Evolutionary conservation across 2,888 invertebrate genomes (phyloP), one percentile per base, ranked within the genome.

Genomic region (Tetanocera ferruginea): DNA sequence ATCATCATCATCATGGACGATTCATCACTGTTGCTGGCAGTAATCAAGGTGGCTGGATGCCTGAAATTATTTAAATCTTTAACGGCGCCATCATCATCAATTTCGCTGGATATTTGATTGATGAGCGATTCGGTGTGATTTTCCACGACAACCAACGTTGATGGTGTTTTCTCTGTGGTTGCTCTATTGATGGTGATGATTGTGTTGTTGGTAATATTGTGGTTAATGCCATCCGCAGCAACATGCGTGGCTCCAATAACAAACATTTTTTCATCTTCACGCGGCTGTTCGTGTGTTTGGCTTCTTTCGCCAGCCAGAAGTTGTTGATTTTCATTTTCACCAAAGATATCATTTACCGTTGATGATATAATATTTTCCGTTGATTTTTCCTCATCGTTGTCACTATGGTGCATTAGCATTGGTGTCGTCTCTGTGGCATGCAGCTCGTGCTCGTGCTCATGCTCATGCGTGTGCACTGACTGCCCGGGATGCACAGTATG

Each of bases 61-160:
- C 88, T 83, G 74, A 87, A 87, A 83, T 87, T 86, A 81, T 88
- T 87, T 80, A 88, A 82, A 82, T 88, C 87, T 79, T 87, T 88
- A 78, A 81, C 86, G 81, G 85, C 88, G 77, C 86, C 87, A 70
- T 88, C 88, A 80, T 81, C 86, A 75, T 86, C 87, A 70, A 86
- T 82, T 79, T 87, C 88, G 73, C 81, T 85, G 6, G 86, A 86
- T 43, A 88, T 87, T 78, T 88, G 88, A 79, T 86, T 86, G 67
- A 85, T 81, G 60, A 82, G 73, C 52, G 84, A 79, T 67, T 87
- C 87, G 25, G 83, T 81, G 34, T 83, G 81, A 3, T 84, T 81
- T 37, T 37, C 80, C 79, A 73, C 82, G 62, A 75, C 64, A 66
- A 80, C 75, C 0, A 37, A 25, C 3, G 25, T 3, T 55, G 19